Conservation (phyloP, 2,113 vertebrate species). For the Lepus americanus region DNA sequence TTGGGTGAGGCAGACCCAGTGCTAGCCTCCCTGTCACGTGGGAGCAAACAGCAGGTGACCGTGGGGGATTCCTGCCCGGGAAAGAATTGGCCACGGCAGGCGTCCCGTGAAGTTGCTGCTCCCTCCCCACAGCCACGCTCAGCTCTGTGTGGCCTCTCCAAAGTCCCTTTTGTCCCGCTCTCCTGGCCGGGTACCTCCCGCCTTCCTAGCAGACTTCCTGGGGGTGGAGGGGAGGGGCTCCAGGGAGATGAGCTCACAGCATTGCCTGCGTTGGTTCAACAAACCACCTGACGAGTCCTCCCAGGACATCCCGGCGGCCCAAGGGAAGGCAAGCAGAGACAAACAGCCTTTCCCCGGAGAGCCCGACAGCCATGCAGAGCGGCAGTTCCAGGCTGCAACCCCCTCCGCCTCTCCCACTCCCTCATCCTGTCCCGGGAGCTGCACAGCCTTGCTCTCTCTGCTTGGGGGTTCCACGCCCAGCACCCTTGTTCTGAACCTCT, state of each 20-base stretch:
- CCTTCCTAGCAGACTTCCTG: conserved; percentile 39
- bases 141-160: neutral
- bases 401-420: neutral
- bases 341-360: conserved; percentile 71
- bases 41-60: neutral
- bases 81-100: neutral
- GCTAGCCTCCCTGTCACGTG: neutral
- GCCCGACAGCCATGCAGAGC: conserved; percentile 11
- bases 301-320: conserved; percentile 49
- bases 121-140: neutral
- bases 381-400: neutral
- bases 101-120: neutral
- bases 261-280: conserved; percentile 60
- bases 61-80: neutral
- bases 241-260: conserved; percentile 71
- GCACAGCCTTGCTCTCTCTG: neutral
- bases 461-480: neutral
- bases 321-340: conserved; percentile 51
- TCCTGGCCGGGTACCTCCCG: conserved; percentile 11
- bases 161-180: neutral
- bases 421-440: neutral
- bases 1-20: neutral
- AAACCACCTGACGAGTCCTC: conserved; percentile 56
- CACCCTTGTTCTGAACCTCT: no score
- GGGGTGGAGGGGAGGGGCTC: neutral